Percentiles rank a stretch among this genome's conserved stretches.
Conservation (phyloP, 2,797 vertebrate genomes). For the Chloroceryle inda region DNA sequence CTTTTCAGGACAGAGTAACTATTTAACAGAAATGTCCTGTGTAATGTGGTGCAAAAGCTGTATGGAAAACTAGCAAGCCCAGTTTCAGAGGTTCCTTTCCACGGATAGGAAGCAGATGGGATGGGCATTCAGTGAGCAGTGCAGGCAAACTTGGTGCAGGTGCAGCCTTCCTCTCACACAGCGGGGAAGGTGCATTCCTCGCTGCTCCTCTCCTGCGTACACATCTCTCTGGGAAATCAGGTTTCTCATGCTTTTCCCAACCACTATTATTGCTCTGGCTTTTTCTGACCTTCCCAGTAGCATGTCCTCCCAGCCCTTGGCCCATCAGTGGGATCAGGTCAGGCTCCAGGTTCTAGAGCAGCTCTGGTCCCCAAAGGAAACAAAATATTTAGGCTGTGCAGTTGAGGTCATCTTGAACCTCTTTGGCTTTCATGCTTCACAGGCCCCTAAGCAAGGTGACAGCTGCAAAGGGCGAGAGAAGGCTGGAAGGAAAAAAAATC, state of each 20-base stretch:
- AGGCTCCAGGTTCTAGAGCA: neutral
- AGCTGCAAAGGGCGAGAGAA: neutral
- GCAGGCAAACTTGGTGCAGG: neutral
- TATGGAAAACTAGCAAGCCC: neutral
- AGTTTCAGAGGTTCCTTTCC: neutral
- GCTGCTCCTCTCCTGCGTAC: neutral
- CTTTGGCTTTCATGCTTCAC: neutral
- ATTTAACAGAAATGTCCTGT: neutral
- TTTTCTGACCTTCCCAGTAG: neutral
- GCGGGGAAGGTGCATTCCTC: neutral
- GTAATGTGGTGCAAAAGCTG: neutral
- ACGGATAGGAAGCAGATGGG: neutral
- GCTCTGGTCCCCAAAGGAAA: neutral
- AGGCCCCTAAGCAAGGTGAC: neutral
- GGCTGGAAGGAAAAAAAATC: neutral
- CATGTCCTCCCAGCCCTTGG: neutral
- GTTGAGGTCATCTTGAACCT: neutral
- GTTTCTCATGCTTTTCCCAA: neutral
- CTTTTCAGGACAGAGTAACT: neutral
- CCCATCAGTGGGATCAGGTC: neutral
- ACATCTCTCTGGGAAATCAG: neutral
- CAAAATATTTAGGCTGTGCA: neutral
- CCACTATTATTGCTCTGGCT: neutral
- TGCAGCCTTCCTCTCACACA: neutral
- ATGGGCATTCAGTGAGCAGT: accelerated